These are phyloP conservation scores for Lymantria monacha DNA, from an alignment of 2,888 invertebrate species.

Conservation along the genomic window DNA sequence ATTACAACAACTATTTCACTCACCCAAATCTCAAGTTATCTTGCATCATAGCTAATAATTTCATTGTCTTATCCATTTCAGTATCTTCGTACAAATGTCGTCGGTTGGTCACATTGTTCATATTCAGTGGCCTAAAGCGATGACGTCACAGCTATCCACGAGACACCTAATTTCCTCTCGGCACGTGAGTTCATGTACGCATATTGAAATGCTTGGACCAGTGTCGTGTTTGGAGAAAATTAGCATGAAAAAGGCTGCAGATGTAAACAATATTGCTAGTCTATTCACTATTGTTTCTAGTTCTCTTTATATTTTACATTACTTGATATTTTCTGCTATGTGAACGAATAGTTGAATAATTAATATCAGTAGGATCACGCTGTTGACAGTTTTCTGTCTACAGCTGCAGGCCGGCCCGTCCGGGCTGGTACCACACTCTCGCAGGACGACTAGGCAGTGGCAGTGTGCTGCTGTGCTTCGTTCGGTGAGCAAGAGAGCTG, in stretches of 20 bases:
- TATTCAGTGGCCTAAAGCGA: conserved; percentile 14
- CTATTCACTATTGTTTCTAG: too few relatives aligned
- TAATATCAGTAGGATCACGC: too few relatives aligned
- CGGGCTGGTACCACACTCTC: too few relatives aligned
- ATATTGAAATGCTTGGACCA: conserved; percentile 11
- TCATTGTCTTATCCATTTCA: conserved; percentile 11
- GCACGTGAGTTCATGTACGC: conserved; percentile 19
- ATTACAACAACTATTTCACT: background rate
- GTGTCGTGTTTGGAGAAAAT: background rate
- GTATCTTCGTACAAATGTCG: conserved; percentile 10
- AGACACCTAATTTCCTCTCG: conserved; percentile 41
- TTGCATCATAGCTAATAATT: conserved; percentile 11
- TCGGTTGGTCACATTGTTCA: conserved; percentile 26
- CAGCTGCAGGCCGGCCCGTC: too few relatives aligned
- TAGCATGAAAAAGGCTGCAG: background rate
- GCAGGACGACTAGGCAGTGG: too few relatives aligned
- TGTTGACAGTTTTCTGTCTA: too few relatives aligned
- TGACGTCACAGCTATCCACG: conserved; percentile 14
- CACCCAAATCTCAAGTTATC: background rate
- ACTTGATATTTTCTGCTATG: too few relatives aligned
- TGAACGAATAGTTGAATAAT: too few relatives aligned
- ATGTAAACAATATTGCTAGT: too few relatives aligned
- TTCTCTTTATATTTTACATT: too few relatives aligned
- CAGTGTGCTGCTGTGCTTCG: too few relatives aligned
- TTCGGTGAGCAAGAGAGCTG: too few relatives aligned